These are phyloP conservation scores for Drosophila emarginata DNA, from an alignment of 2,888 invertebrate species.

Conservation along the genomic window DNA sequence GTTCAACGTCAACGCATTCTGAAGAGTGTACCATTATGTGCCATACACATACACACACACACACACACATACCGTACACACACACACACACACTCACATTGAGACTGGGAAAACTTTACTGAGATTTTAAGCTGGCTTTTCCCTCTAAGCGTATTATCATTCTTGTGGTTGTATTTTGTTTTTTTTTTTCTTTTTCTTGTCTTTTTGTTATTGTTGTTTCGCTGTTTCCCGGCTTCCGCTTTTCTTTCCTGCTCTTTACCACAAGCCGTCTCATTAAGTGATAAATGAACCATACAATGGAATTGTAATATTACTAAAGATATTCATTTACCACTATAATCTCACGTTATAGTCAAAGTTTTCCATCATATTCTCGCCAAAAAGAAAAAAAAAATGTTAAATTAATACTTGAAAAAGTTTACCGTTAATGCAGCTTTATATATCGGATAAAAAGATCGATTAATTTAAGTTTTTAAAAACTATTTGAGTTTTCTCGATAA, in stretches of 20 bases:
- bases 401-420: no score
- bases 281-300: neutral
- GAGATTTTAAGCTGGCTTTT: slow-evolving; percentile 59
- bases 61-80: slow-evolving; percentile 4
- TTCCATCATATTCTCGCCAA: no score
- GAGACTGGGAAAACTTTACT: slow-evolving; percentile 5
- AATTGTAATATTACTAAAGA: neutral
- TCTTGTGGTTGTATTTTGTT: slow-evolving; percentile 28
- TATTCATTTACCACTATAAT: neutral
- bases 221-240: neutral
- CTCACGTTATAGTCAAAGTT: neutral
- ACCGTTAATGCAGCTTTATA: no score
- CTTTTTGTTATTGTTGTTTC: neutral
- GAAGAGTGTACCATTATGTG: slow-evolving; percentile 57
- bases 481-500: no score
- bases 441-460: no score
- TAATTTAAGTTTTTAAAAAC: no score
- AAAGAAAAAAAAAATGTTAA: neutral
- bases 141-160: slow-evolving; percentile 56
- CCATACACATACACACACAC: slow-evolving; percentile 20
- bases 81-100: slow-evolving; percentile 11
- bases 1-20: slow-evolving; percentile 65
- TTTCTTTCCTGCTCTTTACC: neutral
- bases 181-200: neutral
- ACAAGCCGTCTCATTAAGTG: neutral